Base-by-base conservation (phyloP, 2,113 vertebrate genomes). In the Lophotis ruficrista region DNA sequence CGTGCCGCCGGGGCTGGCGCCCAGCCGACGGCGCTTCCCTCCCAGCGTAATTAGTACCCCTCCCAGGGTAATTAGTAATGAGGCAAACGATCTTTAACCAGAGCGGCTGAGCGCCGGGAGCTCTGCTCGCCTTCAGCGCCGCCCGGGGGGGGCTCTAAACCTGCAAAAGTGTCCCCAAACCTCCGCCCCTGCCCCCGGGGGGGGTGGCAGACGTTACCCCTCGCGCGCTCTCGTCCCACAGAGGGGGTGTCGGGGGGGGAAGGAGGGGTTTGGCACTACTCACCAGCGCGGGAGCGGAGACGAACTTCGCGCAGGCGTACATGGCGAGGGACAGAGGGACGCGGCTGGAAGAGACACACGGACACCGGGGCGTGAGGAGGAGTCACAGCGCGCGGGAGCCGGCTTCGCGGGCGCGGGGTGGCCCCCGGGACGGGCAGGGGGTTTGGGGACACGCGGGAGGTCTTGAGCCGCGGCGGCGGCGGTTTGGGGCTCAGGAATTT, bases 271-370 rank as follows among this genome's bases (percentile, higher is more conserved):
- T 43, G 37, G 30, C 51, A 11, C 58, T 97, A 98, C 99, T 99
- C 97, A 99, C 99, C 97, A 99, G 91, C 27, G 97, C 98, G 57
- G 98, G 98, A 78, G 98, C 97, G 28, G 98, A 99, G 83, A 99
- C 80, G 76, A 99, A 97, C 94, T 98, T 99, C 91, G 99, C 97
- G 94, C 99, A 99, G 97, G 98, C 80, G 66, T 98, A 99, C 99
- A 99, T 99, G 83, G 94, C 66, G 62, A 38, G 79, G 85, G 80
- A 78, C 27, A 15, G 76, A 65, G 71, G 87, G 93, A 89, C 77
- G n/a, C 22, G 71, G 93, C 97, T 96, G 88, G 72, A 83, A 94
- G 50, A 96, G 83, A 97, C 76, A 60, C 27, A 28, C 10, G 6
- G 77, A 57, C 65, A 58, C 2, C 2, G 14, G 25, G 47, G 31